Evolutionary conservation across 2,113 vertebrate genomes (phyloP).

Genomic region (Desmodus rotundus): DNA sequence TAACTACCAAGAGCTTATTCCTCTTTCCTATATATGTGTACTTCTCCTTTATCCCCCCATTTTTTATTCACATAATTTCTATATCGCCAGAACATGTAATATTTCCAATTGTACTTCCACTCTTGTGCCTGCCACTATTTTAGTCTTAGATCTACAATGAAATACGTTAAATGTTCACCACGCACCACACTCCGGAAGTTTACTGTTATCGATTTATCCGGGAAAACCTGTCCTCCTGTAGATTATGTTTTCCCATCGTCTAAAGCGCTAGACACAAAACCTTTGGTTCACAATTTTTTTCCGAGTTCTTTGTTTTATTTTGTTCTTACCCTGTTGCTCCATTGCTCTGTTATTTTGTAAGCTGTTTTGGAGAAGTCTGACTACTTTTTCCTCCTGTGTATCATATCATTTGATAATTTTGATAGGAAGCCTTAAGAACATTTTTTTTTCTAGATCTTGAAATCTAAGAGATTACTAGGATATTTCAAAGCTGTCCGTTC

Average conservation of each 20-base stretch:
- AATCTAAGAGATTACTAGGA: not conserved
- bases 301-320: not conserved
- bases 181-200: not conserved
- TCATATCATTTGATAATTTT: not conserved
- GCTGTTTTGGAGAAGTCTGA: not conserved
- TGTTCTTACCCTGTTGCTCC: not conserved
- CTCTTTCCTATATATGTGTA: not conserved
- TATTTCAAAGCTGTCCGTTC: not conserved
- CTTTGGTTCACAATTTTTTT: not conserved
- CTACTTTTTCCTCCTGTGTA: not conserved
- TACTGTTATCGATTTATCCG: not conserved
- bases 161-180: not conserved
- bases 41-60: not conserved
- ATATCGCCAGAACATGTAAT: not conserved
- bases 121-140: not conserved
- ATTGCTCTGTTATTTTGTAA: not conserved
- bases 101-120: not conserved
- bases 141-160: not conserved
- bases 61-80: not conserved
- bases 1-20: not conserved
- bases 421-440: not conserved
- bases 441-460: not conserved
- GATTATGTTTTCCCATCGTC: not conserved
- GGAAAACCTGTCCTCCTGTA: not conserved
- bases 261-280: not conserved